These are phyloP conservation scores for Trypoxylus dichotomus DNA, from an alignment of 1,140 invertebrate genomes.

Conservation along the genomic window DNA sequence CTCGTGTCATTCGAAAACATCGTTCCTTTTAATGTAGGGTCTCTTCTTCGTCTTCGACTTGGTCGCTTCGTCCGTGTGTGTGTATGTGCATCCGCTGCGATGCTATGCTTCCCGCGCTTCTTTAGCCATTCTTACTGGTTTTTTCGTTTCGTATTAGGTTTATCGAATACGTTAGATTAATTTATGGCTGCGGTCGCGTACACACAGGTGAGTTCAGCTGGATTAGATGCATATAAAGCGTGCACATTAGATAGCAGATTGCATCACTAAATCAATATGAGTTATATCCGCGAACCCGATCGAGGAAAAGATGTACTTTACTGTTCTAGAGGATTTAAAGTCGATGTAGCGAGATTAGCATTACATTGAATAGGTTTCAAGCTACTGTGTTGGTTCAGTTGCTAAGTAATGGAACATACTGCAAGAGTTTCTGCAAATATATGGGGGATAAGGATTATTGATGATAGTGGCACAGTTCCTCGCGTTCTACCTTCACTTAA, in stretches of 20 bases:
- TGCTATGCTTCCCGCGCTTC: background rate
- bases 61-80: background rate
- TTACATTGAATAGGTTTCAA: no score
- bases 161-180: slow-evolving; percentile 3
- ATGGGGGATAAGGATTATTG: no score
- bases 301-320: no score
- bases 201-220: background rate
- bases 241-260: background rate
- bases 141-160: slow-evolving; percentile 3
- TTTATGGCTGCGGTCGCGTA: background rate
- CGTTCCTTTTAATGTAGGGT: background rate
- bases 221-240: background rate
- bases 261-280: background rate
- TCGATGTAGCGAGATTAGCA: no score
- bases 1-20: slow-evolving; percentile 8
- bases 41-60: background rate
- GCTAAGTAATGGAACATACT: no score
- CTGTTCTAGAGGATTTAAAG: no score
- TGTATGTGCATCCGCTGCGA: background rate
- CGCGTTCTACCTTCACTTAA: no score
- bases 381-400: no score
- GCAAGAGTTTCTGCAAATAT: no score
- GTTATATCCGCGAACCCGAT: background rate
- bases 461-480: no score
- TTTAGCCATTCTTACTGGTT: background rate